phyloP scores from a whole-genome alignment of 2,797 vertebrate species.

The Enteromius viviparus region DNA sequence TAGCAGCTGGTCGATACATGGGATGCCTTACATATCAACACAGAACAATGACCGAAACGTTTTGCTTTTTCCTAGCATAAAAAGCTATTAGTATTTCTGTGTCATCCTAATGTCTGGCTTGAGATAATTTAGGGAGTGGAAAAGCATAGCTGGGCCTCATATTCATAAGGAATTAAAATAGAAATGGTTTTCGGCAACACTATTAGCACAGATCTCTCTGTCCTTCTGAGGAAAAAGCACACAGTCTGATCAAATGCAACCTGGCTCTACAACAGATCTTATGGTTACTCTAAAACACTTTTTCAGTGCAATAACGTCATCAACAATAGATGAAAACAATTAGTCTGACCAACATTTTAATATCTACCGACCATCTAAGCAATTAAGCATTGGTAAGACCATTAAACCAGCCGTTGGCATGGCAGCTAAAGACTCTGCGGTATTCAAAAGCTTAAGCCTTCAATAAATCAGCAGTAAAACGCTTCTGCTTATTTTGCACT shows the following conservation, averaged over 20 bases:
- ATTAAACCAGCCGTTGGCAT: conserved; percentile 37
- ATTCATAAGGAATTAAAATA: conserved; percentile 23
- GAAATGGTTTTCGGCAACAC: neutral
- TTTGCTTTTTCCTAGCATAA: conserved; percentile 20
- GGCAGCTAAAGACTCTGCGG: conserved; percentile 30
- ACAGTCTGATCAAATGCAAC: neutral
- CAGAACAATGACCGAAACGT: neutral
- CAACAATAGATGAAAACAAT: conserved; percentile 26
- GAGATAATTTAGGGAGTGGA: conserved; percentile 2
- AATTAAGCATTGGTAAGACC: conserved; percentile 27
- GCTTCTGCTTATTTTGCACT: conserved; percentile 35
- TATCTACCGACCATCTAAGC: conserved; percentile 14
- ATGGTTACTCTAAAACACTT: conserved; percentile 5
- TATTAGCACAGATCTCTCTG: neutral
- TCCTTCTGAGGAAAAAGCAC: neutral
- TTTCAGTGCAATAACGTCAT: conserved; percentile 1
- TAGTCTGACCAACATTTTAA: conserved; percentile 22
- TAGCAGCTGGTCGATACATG: conserved; percentile 27
- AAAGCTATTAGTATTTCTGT: conserved; percentile 16
- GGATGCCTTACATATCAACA: neutral
- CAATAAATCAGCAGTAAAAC: conserved; percentile 38
- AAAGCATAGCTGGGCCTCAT: conserved; percentile 26
- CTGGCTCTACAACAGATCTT: neutral
- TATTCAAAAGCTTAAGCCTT: conserved; percentile 38
- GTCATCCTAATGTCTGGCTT: conserved; percentile 34